phyloP scores from a whole-genome alignment of 2,888 invertebrate genomes.

The Lycaena phlaeas region DNA sequence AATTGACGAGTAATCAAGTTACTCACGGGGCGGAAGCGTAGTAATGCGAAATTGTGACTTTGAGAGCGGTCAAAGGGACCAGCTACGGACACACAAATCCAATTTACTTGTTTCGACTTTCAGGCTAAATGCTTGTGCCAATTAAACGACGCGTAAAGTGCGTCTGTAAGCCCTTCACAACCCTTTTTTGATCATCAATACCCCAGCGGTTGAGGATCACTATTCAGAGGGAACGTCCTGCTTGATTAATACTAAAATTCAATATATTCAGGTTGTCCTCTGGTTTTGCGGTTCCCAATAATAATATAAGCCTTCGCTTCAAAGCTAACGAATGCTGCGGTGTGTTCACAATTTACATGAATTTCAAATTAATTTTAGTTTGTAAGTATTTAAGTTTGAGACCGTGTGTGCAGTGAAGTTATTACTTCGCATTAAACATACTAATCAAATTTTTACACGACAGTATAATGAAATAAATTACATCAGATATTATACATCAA shows the following conservation, averaged over 20 bases:
- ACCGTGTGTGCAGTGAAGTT: too few species aligned
- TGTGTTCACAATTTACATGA: constrained; percentile 1
- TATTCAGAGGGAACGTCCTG: constrained; percentile 15
- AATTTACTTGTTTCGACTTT: constrained; percentile 64
- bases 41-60: constrained; percentile 59
- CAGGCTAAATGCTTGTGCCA: constrained; percentile 56
- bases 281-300: constrained; percentile 9
- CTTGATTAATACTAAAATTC: constrained; percentile 18
- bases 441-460: too few species aligned
- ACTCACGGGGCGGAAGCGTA: constrained; percentile 37
- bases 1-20: constrained; percentile 60
- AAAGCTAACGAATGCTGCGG: constrained; percentile 5
- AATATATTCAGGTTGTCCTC: constrained; percentile 8
- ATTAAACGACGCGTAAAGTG: constrained; percentile 66
- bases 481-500: too few species aligned
- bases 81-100: constrained; percentile 52
- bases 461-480: too few species aligned
- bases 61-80: constrained; percentile 51
- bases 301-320: constrained; percentile 10
- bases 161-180: constrained; percentile 35
- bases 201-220: constrained; percentile 17
- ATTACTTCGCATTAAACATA: too few species aligned
- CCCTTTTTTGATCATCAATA: constrained; percentile 36
- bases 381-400: too few species aligned
- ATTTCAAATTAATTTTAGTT: constrained; percentile 4